Percentiles rank a stretch among this genome's conserved stretches.
These are phyloP conservation scores for Balearica regulorum DNA, from an alignment of 2,797 vertebrate genomes.

Conservation along the genomic window DNA sequence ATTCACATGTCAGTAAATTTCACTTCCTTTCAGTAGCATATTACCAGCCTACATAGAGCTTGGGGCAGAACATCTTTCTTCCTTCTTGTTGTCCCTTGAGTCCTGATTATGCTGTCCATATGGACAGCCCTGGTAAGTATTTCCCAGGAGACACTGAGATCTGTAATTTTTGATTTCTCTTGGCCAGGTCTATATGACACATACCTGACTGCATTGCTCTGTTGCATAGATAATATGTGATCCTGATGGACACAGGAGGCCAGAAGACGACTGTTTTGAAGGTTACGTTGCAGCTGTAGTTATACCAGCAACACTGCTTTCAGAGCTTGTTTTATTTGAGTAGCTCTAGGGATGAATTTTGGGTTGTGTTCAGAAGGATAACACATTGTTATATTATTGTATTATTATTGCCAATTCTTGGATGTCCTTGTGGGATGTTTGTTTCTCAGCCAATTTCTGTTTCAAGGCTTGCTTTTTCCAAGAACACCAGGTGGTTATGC, in stretches of 20 bases:
- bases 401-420: slow-evolving; percentile 17
- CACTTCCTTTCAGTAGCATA: background rate
- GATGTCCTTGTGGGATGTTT: background rate
- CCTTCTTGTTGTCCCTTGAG: background rate
- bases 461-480: slow-evolving; percentile 11
- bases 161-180: background rate
- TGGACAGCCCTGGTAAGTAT: background rate
- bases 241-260: background rate
- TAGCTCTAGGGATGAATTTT: background rate
- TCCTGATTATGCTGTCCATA: background rate
- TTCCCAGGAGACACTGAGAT: background rate
- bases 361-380: background rate
- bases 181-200: background rate
- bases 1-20: background rate
- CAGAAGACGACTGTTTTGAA: background rate
- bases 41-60: background rate
- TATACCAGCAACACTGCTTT: background rate
- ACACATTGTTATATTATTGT: background rate
- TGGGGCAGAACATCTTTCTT: background rate
- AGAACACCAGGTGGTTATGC: background rate
- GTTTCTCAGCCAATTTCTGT: slow-evolving; percentile 6
- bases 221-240: background rate
- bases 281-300: background rate
- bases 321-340: background rate
- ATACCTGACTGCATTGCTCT: background rate